A percentile compares a stretch with the other conserved stretches of the same genome.
These are phyloP conservation scores for Phaetusa simplex DNA, from an alignment of 2,113 vertebrate genomes.

Conservation along the genomic window DNA sequence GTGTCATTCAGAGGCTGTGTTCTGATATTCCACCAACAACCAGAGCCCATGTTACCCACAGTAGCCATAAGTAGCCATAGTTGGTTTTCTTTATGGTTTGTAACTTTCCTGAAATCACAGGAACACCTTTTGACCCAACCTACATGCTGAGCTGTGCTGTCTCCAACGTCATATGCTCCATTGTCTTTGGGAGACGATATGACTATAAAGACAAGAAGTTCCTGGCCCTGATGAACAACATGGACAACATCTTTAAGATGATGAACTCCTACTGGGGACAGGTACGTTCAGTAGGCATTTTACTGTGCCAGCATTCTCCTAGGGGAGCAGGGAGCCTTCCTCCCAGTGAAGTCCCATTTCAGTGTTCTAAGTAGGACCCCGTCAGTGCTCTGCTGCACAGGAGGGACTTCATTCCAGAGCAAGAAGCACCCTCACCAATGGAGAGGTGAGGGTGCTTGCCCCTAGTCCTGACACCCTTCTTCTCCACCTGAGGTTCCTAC, in stretches of 20 bases:
- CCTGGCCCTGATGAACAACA: not conserved
- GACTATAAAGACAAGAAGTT: conserved; percentile 47
- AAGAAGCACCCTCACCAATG: not conserved
- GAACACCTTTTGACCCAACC: conserved; percentile 23
- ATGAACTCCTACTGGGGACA: not conserved
- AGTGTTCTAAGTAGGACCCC: not conserved
- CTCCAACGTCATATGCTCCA: conserved; percentile 43
- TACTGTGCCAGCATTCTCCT: not conserved
- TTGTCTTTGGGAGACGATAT: conserved; percentile 18
- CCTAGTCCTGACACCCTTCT: not conserved
- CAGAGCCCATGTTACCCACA: not conserved
- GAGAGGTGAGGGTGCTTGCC: not conserved
- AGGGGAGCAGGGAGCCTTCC: not conserved
- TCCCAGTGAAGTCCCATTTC: not conserved
- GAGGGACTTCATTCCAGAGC: not conserved
- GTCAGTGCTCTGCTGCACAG: not conserved
- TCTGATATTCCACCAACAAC: not conserved
- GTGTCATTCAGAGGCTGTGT: not conserved
- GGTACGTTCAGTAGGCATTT: not conserved
- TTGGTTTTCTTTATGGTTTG: accelerated
- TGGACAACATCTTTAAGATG: not conserved
- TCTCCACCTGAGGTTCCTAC: not conserved
- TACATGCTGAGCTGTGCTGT: not conserved
- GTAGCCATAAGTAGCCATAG: not conserved
- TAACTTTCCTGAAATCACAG: conserved; percentile 18